Conservation (phyloP, 1,140 invertebrate species). For the Drosophila asahinai region DNA sequence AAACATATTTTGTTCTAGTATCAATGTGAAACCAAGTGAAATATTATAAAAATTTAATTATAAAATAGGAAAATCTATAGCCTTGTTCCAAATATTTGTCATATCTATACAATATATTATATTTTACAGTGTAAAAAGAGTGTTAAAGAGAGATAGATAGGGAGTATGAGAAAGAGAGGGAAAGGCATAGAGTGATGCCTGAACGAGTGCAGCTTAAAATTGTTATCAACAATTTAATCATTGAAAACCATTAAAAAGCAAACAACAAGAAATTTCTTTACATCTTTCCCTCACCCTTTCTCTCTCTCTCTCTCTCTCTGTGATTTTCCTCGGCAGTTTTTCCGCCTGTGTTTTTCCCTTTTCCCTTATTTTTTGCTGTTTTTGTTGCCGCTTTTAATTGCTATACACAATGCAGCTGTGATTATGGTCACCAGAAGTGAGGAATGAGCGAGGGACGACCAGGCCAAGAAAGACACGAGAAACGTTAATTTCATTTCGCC, state of each 20-base stretch:
- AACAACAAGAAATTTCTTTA: conserved; percentile 45
- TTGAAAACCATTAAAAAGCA: conserved; percentile 65
- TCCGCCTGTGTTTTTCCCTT: conserved; percentile 8
- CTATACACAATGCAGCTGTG: conserved; percentile 66
- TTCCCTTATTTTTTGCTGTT: neutral
- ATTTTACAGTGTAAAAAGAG: neutral
- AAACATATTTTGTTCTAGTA: too few relatives aligned
- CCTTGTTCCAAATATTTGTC: too few relatives aligned
- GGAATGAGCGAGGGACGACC: neutral
- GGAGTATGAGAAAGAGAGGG: neutral
- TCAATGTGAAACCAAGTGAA: too few relatives aligned
- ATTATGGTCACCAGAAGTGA: conserved; percentile 57
- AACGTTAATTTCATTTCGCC: conserved; percentile 57
- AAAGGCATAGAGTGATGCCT: conserved; percentile 20
- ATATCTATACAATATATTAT: too few relatives aligned
- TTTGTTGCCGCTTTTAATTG: conserved; percentile 46
- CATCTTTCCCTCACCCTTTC: neutral
- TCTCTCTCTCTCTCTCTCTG: neutral
- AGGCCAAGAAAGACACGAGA: conserved; percentile 11
- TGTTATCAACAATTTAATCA: conserved; percentile 74
- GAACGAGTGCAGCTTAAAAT: conserved; percentile 47
- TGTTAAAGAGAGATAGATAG: neutral
- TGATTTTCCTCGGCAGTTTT: conserved; percentile 14
- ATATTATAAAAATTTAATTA: too few relatives aligned
- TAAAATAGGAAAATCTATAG: too few relatives aligned